A percentile compares a stretch with the other conserved stretches of the same genome.
Evolutionary conservation across 2,113 vertebrate species (phyloP).

Genomic region (Eubucco bourcierii): DNA sequence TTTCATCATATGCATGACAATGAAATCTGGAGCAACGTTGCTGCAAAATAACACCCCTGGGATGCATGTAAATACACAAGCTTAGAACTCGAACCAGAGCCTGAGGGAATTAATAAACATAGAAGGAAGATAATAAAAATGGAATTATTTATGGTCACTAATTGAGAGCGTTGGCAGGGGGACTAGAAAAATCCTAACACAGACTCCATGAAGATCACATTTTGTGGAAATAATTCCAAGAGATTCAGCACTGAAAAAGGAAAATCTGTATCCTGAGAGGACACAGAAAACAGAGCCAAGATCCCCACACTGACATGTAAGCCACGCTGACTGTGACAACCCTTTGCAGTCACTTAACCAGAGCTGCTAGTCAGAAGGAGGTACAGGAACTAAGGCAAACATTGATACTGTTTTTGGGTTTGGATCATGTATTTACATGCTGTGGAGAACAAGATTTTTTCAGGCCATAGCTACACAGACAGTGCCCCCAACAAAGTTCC

Average conservation of each 20-base stretch:
- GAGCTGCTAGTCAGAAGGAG: neutral
- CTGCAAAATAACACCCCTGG: slow-evolving; percentile 30
- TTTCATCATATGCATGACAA: slow-evolving; percentile 13
- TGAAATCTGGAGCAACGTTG: neutral
- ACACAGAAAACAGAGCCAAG: neutral
- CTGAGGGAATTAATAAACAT: slow-evolving; percentile 40
- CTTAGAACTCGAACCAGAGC: slow-evolving; percentile 41
- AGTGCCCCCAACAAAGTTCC: neutral
- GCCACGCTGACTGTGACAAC: neutral
- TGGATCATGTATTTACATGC: neutral
- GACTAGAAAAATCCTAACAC: neutral
- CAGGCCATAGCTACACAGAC: neutral
- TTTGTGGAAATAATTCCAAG: neutral
- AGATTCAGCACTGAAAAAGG: neutral
- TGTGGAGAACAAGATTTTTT: neutral
- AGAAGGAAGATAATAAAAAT: slow-evolving; percentile 47
- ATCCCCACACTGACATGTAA: neutral
- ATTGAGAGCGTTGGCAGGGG: slow-evolving; percentile 16
- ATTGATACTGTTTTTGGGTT: neutral
- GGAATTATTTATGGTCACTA: slow-evolving; percentile 57
- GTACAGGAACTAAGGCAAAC: neutral
- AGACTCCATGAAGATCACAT: neutral
- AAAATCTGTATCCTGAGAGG: neutral
- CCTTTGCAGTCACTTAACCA: neutral
- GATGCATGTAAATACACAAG: slow-evolving; percentile 34